phyloP scores from a whole-genome alignment of 1,140 invertebrate species.

The Dendrolimus kikuchii region DNA sequence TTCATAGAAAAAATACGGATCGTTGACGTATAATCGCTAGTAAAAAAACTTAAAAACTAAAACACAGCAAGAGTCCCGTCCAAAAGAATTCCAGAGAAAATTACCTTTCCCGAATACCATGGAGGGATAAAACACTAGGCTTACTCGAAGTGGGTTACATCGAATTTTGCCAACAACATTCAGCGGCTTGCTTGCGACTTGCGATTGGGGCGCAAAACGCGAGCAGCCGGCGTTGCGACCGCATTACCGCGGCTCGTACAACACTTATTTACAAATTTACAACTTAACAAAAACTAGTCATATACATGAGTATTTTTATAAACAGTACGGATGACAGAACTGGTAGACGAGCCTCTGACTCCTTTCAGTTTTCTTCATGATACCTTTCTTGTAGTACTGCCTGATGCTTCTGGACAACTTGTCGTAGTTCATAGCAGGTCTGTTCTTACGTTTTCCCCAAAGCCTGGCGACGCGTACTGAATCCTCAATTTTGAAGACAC shows the following conservation, averaged over 20 bases:
- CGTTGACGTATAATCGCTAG: conserved; percentile 46
- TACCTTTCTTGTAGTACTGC: conserved; percentile 99
- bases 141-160: conserved; percentile 26
- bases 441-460: conserved; percentile 98
- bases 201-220: conserved; percentile 38
- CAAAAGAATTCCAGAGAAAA: conserved; percentile 64
- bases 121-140: conserved; percentile 35
- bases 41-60: conserved; percentile 58
- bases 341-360: conserved; percentile 99
- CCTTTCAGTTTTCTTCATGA: conserved; percentile 99
- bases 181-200: conserved; percentile 44
- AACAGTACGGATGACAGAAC: conserved; percentile 95
- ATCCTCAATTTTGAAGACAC: conserved; percentile 99
- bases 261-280: conserved; percentile 60
- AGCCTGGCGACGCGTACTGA: conserved; percentile 94
- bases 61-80: conserved; percentile 45
- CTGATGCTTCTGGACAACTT: conserved; percentile 97
- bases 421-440: conserved; percentile 99
- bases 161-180: conserved; percentile 35
- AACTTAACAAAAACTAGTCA: conserved; percentile 55
- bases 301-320: conserved; percentile 68
- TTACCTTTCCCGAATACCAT: conserved; percentile 67
- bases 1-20: conserved; percentile 24
- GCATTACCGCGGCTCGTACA: conserved; percentile 64
- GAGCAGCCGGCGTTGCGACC: conserved; percentile 41